phyloP scores from a whole-genome alignment of 53 echinoderm and acorn worm species.

The Paracentrotus lividus region DNA sequence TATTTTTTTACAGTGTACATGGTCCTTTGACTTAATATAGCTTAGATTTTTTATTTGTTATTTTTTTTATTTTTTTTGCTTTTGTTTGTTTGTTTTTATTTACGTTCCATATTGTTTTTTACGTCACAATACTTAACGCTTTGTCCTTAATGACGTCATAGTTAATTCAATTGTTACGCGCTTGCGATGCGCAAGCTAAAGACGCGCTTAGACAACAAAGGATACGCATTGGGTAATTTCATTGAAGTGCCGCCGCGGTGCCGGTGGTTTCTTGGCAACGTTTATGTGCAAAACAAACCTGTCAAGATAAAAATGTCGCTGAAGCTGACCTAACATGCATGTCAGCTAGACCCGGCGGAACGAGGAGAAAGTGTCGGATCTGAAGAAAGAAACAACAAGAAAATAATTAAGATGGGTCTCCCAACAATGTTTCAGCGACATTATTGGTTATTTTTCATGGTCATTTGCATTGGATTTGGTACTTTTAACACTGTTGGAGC shows the following conservation, averaged over 20 bases:
- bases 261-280: not conserved
- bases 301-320: not conserved
- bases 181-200: not conserved
- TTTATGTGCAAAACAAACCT: not conserved
- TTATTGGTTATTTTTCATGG: not conserved
- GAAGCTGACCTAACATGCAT: not conserved
- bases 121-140: not conserved
- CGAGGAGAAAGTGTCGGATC: not conserved
- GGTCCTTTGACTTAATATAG: no score
- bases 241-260: not conserved
- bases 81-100: no score
- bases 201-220: not conserved
- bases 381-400: not conserved
- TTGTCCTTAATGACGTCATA: not conserved
- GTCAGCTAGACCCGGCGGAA: not conserved
- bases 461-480: not conserved
- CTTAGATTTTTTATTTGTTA: no score
- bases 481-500: not conserved
- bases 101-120: not conserved
- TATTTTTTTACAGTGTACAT: no score
- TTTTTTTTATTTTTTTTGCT: not conserved
- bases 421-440: conserved; percentile 8
- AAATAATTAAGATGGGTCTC: not conserved
- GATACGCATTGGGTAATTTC: no score
- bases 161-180: not conserved